Evolutionary conservation across 2,888 invertebrate genomes (phyloP).

Genomic region (Tenthredo distinguenda): DNA sequence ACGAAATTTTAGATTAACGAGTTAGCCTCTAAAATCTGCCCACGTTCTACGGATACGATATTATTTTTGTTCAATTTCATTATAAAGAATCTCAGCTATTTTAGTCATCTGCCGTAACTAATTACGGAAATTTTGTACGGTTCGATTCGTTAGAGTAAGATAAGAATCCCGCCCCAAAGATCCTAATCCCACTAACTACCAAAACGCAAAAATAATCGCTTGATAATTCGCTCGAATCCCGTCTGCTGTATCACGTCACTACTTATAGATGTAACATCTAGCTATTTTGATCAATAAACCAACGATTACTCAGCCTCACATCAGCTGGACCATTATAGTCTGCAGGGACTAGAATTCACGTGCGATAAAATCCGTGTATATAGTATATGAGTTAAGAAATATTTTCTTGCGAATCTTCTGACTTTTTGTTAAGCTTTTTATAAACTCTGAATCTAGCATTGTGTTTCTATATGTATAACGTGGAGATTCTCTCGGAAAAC

Average conservation of each 20-base stretch:
- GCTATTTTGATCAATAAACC: conserved; percentile 4
- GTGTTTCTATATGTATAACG: not conserved
- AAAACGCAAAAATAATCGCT: conserved; percentile 19
- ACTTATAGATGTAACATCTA: not conserved
- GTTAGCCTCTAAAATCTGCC: conserved; percentile 13
- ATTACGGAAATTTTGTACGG: not conserved
- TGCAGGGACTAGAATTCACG: not conserved
- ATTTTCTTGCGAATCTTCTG: not conserved
- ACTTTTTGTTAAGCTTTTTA: conserved; percentile 5
- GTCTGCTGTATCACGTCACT: not conserved
- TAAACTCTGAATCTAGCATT: conserved; percentile 15
- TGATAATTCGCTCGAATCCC: not conserved
- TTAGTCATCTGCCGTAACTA: conserved; percentile 26
- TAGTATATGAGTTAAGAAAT: not conserved
- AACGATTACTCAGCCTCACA: not conserved
- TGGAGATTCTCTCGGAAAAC: not conserved
- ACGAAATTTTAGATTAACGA: not conserved
- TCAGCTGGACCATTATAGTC: not conserved
- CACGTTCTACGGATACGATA: not conserved
- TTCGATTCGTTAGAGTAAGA: conserved; percentile 12
- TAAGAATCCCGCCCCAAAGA: not conserved
- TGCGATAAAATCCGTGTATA: not conserved
- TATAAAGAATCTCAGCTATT: conserved; percentile 17
- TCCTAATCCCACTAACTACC: not conserved
- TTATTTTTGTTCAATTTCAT: not conserved